Evolutionary conservation across 1,140 invertebrate genomes (phyloP).

Genomic region (Neuroterus valhalla): DNA sequence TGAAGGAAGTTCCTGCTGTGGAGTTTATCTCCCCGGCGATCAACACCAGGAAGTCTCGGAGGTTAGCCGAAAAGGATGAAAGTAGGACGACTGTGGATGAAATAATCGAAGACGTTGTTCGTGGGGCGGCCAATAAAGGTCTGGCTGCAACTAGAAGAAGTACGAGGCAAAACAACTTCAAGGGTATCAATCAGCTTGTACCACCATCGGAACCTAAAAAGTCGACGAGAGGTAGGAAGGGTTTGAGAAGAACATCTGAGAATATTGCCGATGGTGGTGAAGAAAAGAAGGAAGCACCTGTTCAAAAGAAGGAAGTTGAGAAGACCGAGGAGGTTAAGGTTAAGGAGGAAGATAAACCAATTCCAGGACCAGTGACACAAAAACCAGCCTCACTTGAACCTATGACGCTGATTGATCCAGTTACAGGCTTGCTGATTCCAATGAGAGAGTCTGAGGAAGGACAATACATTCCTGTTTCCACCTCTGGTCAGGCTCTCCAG

Average conservation of each 20-base stretch:
- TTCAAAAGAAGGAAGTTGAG: constrained; percentile 55
- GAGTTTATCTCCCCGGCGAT: constrained; percentile 78
- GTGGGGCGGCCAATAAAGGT: constrained; percentile 75
- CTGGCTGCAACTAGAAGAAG: constrained; percentile 61
- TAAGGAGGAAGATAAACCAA: constrained; percentile 49
- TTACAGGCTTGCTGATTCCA: constrained; percentile 83
- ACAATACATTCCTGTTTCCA: constrained; percentile 80
- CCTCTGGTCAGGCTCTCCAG: constrained; percentile 56
- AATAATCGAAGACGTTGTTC: constrained; percentile 89
- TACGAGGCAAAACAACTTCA: constrained; percentile 65
- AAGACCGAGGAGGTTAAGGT: constrained; percentile 36
- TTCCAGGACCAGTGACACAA: constrained; percentile 31
- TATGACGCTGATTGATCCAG: constrained; percentile 83
- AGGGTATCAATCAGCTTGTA: constrained; percentile 48
- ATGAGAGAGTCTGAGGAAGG: constrained; percentile 85
- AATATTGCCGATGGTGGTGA: constrained; percentile 78
- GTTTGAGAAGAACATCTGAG: constrained; percentile 78
- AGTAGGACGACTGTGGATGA: constrained; percentile 86
- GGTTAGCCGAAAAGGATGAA: constrained; percentile 86
- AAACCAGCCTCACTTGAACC: constrained; percentile 71
- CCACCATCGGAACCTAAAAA: constrained; percentile 76
- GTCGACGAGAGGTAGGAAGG: constrained; percentile 78
- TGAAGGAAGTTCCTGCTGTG: constrained; percentile 79
- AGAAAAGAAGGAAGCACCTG: constrained; percentile 73
- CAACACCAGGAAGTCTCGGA: constrained; percentile 83